These are phyloP conservation scores for Fabriciana adippe DNA, from an alignment of 2,888 invertebrate genomes.

Conservation along the genomic window DNA sequence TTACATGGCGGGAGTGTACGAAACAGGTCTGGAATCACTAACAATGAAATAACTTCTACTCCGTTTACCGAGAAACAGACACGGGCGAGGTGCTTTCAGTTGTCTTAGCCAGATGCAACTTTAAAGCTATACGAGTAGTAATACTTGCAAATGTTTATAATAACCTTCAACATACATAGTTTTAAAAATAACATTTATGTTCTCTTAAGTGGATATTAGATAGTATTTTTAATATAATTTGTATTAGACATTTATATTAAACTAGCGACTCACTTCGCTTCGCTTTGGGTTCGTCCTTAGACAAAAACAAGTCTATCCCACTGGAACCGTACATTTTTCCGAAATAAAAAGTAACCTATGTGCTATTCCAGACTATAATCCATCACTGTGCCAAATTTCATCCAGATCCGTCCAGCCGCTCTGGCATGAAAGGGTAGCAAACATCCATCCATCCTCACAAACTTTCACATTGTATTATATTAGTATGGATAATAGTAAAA, in stretches of 20 bases:
- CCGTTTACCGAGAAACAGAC: constrained; percentile 1
- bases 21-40: constrained; percentile 4
- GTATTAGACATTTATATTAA: background rate
- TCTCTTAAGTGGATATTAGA: background rate
- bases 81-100: constrained; percentile 9
- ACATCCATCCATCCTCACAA: too few species aligned
- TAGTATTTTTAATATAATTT: background rate
- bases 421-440: too few species aligned
- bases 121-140: background rate
- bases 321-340: too few species aligned
- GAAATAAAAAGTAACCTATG: too few species aligned
- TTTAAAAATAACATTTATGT: too few species aligned
- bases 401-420: too few species aligned
- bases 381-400: too few species aligned
- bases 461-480: too few species aligned
- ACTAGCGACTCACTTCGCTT: too few species aligned
- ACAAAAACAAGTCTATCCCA: too few species aligned
- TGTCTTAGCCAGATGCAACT: constrained; percentile 20
- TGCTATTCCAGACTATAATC: too few species aligned
- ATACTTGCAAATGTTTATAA: background rate
- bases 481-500: background rate
- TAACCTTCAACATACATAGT: background rate
- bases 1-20: background rate
- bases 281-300: too few species aligned
- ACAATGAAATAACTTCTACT: constrained; percentile 13